Evolutionary conservation across 1,140 invertebrate species (phyloP), one percentile per base, ranked within the genome.

Genomic region (Drosophila kikkawai): DNA sequence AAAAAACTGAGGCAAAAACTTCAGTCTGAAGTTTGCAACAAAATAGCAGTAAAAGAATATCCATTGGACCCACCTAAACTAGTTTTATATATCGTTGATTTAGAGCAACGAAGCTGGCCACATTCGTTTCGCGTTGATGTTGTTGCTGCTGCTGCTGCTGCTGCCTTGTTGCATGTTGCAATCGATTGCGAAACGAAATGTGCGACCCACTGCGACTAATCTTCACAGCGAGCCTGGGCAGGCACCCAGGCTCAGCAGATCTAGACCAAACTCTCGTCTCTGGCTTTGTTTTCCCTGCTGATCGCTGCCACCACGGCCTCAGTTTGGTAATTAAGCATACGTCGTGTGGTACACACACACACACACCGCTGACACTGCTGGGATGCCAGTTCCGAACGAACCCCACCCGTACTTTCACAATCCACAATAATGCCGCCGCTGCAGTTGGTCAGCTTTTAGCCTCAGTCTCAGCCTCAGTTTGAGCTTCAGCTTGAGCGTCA

Each of bases 51-150:
- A 85, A 90, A 90, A 90, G 85, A 90, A 90, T 90, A 90, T 90
- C 85, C 85, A 90, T 91, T 82, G 90, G 90, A 90, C 90, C 90
- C 90, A 91, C 90, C 90, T 91, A 91, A 91, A 91, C 90, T 91
- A 91, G 90, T 91, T 90, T 87, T 84, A 71, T 82, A 82, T 85
- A 90, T 79, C 60, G 73, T 76, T 84, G 81, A 82, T 84, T 87
- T 91, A 90, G 81, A 86, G 82, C 87, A 90, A 45, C 73, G 67
- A 42, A 81, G 75, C 75, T 51, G 58, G 82, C 58, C 85, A 91
- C 88, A 91, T 91, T 87, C 88, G 79, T 78, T 88, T 88, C 80
- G 74, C 81, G 80, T 50, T 55, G 67, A 58, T 86, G 82, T 81
- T 79, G 79, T 42, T 58, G 56, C 26, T 51, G 39, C 17, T 75